Evolutionary conservation across 2,797 vertebrate species (phyloP), one percentile per base, ranked within the genome.

Genomic region (Perodicticus potto): DNA sequence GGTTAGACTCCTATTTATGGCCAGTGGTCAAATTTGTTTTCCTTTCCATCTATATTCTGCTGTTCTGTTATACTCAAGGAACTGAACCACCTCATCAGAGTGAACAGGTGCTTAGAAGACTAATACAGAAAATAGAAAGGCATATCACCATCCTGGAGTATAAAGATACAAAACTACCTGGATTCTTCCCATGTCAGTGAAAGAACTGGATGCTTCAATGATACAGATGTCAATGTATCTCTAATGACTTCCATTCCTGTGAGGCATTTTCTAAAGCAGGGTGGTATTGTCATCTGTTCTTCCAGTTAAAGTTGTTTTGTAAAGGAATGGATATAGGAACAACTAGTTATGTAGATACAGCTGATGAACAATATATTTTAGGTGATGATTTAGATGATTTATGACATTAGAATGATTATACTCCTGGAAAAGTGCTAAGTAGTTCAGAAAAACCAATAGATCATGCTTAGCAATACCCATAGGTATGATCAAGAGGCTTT

Each of bases 1-100:
- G 55, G n/a, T 59, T 84, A 67, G 84, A 32, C 23, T 87, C 63
- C 12, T 89, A 29, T 61, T 65, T 19, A 59, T 3, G 91, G 34
- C 14, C 23, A 55, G 37, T 5, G 10, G 37, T 82, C 72, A 82
- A 27, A 53, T 55, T 67, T n/a, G 32, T 83, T 89, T 84, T 59
- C 43, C 22, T 65, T 65, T 84, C 82, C 45, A 13, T 19, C 27
- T 80, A n/a, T 43, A 40, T 23, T 65, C 22, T 76, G 23, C 55
- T 93, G 49, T 72, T 67, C n/a, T 86, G 53, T 78, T 29, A 90
- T 17, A 86, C 19, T 77, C 34, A 91, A 94, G 29, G 53, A 93
- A 57, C 1, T 89, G 7, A 95, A 67, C 32, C 23, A 83, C 12
- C 12, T 80, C 43, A 55, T 69, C 55, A 82, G 53, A 78, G 73